These are phyloP conservation scores for Myoxocephalus aenaeus DNA, from an alignment of 2,797 vertebrate species.

Conservation along the genomic window DNA sequence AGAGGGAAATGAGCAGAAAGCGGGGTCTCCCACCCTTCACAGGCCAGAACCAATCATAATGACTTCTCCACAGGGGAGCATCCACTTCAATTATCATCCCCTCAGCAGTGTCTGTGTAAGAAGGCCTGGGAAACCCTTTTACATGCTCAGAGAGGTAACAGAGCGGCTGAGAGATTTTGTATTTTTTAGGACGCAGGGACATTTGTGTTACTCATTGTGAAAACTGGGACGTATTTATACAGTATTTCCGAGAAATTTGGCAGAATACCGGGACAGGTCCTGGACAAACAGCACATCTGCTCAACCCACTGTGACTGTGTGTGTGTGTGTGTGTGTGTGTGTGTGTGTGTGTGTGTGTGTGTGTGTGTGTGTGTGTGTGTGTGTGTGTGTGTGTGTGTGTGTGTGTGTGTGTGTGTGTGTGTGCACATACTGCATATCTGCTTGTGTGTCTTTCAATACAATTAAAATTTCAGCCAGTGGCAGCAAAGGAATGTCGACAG, in stretches of 20 bases:
- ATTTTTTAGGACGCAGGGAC: conserved; percentile 41
- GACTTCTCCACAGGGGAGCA: conserved; percentile 73
- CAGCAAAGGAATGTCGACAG: neutral
- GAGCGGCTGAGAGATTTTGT: conserved; percentile 31
- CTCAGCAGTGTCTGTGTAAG: conserved; percentile 46
- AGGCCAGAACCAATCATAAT: conserved; percentile 75
- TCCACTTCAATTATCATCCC: conserved; percentile 71
- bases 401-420: conserved; percentile 7
- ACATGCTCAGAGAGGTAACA: conserved; percentile 51
- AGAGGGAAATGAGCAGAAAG: conserved; percentile 55
- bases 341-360: neutral
- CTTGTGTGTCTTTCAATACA: conserved; percentile 35
- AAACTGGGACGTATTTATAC: conserved; percentile 67
- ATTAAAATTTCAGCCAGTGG: conserved; percentile 45
- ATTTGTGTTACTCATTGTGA: conserved; percentile 46
- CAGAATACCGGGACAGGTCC: conserved; percentile 57
- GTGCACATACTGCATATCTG: conserved; percentile 20
- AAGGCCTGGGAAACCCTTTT: conserved; percentile 54
- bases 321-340: conserved; percentile 1
- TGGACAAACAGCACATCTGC: conserved; percentile 64
- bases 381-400: conserved; percentile 1
- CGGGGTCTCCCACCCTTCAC: conserved; percentile 57
- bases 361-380: conserved; percentile 16
- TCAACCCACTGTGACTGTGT: conserved; percentile 39
- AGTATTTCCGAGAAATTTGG: conserved; percentile 62